These are phyloP conservation scores for Noturus placidus DNA, from an alignment of 2,113 vertebrate genomes.

Conservation along the genomic window DNA sequence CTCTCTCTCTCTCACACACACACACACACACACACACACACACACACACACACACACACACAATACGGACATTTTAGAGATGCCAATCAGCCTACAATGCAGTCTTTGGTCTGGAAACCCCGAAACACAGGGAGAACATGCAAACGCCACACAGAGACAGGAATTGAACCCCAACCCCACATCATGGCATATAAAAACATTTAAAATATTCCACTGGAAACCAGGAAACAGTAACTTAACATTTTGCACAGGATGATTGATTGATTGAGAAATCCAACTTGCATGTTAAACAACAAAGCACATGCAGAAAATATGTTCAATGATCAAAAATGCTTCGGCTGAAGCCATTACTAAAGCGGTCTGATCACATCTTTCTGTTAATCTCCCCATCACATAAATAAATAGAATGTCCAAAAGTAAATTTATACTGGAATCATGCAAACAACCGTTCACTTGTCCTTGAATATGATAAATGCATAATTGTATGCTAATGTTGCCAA, in stretches of 20 bases:
- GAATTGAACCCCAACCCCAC: too few species aligned
- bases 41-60: too few species aligned
- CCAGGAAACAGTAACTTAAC: neutral
- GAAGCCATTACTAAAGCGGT: neutral
- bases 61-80: too few species aligned
- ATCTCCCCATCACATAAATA: neutral
- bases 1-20: too few species aligned
- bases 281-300: neutral
- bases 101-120: too few species aligned
- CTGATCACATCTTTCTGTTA: neutral
- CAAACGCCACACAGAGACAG: too few species aligned
- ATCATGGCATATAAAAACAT: neutral
- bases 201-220: neutral
- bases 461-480: constrained; percentile 1
- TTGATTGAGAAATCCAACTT: neutral
- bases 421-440: neutral
- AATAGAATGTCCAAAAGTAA: neutral
- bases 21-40: too few species aligned
- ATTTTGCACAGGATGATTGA: neutral
- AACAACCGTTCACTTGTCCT: neutral
- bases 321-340: neutral
- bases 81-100: too few species aligned
- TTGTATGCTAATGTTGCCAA: neutral
- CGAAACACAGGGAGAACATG: too few species aligned
- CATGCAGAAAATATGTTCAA: neutral